Percentiles rank a stretch among this genome's conserved stretches.
Evolutionary conservation across 1,140 invertebrate genomes (phyloP).

Genomic region (Pachypeltis micranthus): DNA sequence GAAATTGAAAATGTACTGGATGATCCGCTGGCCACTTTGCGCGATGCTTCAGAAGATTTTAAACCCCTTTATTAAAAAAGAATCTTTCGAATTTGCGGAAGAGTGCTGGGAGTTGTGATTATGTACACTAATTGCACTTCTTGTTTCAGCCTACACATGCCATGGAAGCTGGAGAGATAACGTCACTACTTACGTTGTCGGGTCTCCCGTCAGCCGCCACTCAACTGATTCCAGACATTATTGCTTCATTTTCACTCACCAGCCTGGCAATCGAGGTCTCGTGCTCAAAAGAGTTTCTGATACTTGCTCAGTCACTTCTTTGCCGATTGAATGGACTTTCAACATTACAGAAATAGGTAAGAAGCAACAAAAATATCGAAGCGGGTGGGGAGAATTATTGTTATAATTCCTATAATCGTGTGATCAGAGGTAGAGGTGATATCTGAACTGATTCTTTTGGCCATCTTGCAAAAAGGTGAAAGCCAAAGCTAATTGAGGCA

Average conservation of each 20-base stretch:
- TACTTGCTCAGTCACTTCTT: constrained; percentile 18
- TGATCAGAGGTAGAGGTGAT: not conserved
- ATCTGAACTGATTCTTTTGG: not conserved
- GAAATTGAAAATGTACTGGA: too few relatives aligned
- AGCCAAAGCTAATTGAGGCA: too few relatives aligned
- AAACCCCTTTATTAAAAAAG: too few relatives aligned
- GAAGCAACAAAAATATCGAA: not conserved
- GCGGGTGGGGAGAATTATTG: not conserved
- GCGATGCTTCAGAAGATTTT: too few relatives aligned
- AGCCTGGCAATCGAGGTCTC: not conserved
- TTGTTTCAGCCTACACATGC: constrained; percentile 47
- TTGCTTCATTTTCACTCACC: constrained; percentile 33
- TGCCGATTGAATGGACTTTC: constrained; percentile 18
- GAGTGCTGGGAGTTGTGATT: too few relatives aligned
- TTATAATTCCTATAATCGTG: not conserved
- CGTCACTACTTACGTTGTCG: constrained; percentile 50
- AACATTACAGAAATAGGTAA: constrained; percentile 25
- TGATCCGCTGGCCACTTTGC: too few relatives aligned
- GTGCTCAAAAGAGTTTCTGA: constrained; percentile 21
- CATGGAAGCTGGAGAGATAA: constrained; percentile 56
- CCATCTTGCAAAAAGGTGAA: too few relatives aligned
- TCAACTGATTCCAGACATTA: constrained; percentile 34
- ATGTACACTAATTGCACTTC: not conserved
- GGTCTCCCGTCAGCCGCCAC: constrained; percentile 38
- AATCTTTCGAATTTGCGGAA: too few relatives aligned